Conservation (phyloP, 2,113 vertebrate species). For the Callionymus lyra region DNA sequence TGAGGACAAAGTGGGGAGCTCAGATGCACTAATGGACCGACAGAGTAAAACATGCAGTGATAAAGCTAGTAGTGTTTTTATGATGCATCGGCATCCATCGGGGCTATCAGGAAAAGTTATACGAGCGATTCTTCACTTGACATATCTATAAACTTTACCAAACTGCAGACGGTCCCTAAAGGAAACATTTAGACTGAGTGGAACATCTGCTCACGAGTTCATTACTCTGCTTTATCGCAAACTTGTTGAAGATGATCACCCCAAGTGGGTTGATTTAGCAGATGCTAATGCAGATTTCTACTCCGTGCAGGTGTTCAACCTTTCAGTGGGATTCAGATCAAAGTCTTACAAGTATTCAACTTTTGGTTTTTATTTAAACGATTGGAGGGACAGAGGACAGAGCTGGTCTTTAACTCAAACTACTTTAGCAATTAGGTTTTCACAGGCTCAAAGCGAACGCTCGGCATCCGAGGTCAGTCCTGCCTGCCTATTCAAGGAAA, state of each 20-base stretch:
- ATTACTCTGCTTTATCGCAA: conserved; percentile 22
- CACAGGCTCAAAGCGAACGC: too few relatives aligned
- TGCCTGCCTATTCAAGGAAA: conserved; percentile 43
- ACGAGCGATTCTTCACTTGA: too few relatives aligned
- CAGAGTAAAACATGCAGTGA: too few relatives aligned
- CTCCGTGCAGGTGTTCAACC: conserved; percentile 22
- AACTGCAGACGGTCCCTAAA: conserved; percentile 8
- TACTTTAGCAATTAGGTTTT: too few relatives aligned
- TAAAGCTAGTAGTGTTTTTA: too few relatives aligned
- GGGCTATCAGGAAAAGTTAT: too few relatives aligned
- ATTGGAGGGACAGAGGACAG: too few relatives aligned
- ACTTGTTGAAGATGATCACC: conserved; percentile 33
- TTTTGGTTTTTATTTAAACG: too few relatives aligned
- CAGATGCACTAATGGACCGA: too few relatives aligned
- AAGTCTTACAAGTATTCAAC: not conserved
- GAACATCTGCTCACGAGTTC: conserved; percentile 35
- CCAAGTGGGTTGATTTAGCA: conserved; percentile 24
- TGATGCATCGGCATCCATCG: too few relatives aligned
- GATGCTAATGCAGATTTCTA: conserved; percentile 32
- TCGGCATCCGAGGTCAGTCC: conserved; percentile 8
- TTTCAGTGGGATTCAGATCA: conserved; percentile 6
- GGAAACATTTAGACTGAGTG: conserved; percentile 19
- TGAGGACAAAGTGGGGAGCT: not conserved
- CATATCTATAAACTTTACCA: too few relatives aligned
- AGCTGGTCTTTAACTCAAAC: too few relatives aligned